These are phyloP conservation scores for Sesamia nonagrioides DNA, from an alignment of 1,140 invertebrate genomes.

Conservation along the genomic window DNA sequence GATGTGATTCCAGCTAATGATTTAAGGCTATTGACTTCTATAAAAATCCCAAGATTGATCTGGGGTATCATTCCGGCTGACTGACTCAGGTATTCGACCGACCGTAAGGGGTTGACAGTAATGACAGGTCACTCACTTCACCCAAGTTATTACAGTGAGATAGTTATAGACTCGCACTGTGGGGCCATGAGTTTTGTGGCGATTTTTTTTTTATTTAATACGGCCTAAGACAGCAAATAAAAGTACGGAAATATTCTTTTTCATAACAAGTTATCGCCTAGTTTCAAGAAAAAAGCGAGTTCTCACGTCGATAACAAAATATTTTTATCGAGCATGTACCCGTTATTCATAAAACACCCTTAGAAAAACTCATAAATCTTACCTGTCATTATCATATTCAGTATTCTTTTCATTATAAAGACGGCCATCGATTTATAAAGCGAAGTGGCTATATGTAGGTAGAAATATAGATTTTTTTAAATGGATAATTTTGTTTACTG, in stretches of 20 bases:
- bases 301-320: constrained; percentile 19
- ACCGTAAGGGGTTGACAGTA: no score
- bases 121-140: no score
- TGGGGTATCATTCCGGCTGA: no score
- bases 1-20: no score
- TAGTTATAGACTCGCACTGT: no score
- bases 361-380: constrained; percentile 31
- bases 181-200: no score
- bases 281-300: not conserved
- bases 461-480: not conserved
- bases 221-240: not conserved
- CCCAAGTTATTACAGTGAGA: no score
- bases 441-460: not conserved
- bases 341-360: constrained; percentile 33
- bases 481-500: constrained; percentile 1
- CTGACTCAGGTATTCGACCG: no score
- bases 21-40: no score
- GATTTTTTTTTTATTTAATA: not conserved
- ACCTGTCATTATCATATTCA: constrained; percentile 29
- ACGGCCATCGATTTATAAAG: constrained; percentile 18
- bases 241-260: constrained; percentile 1
- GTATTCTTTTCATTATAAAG: constrained; percentile 34
- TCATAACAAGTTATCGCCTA: not conserved
- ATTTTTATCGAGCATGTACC: constrained; percentile 9
- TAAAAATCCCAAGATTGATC: no score